Evolutionary conservation across 2,888 invertebrate species (phyloP).

Genomic region (Rhorus exstirpatorius): DNA sequence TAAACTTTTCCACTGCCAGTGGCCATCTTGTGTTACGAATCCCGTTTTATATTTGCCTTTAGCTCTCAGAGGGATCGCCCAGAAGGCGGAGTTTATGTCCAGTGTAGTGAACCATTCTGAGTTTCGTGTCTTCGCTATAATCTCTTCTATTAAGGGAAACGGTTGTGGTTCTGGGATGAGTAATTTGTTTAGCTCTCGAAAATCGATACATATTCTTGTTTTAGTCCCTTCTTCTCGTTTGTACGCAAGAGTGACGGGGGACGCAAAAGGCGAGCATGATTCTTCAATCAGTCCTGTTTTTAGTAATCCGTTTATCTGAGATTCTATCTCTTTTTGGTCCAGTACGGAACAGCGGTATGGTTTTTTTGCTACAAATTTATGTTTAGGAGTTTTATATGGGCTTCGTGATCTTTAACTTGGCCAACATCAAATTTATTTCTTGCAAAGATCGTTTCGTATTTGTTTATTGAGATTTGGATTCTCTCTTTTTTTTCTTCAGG

Average conservation of each 20-base stretch:
- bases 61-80: slow-evolving; percentile 62
- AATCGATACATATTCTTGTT: slow-evolving; percentile 69
- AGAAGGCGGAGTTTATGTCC: slow-evolving; percentile 69
- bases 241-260: slow-evolving; percentile 68
- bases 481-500: slow-evolving; percentile 53
- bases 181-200: slow-evolving; percentile 61
- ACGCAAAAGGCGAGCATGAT: slow-evolving; percentile 65
- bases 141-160: slow-evolving; percentile 69
- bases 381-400: slow-evolving; percentile 63
- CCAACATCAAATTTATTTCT: slow-evolving; percentile 64
- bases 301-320: slow-evolving; percentile 69
- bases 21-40: slow-evolving; percentile 56
- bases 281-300: slow-evolving; percentile 69
- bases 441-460: slow-evolving; percentile 67
- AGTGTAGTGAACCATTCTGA: slow-evolving; percentile 61
- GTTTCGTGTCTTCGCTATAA: slow-evolving; percentile 66
- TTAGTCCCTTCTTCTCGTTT: slow-evolving; percentile 71
- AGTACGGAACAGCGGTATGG: slow-evolving; percentile 62
- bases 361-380: slow-evolving; percentile 64
- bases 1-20: slow-evolving; percentile 49
- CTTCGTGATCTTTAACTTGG: slow-evolving; percentile 66
- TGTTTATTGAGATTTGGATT: slow-evolving; percentile 59
- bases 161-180: slow-evolving; percentile 68
- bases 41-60: slow-evolving; percentile 64
- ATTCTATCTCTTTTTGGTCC: slow-evolving; percentile 67